Conservation (phyloP, 2,888 invertebrate genomes). For the Horisme vitalbata region DNA sequence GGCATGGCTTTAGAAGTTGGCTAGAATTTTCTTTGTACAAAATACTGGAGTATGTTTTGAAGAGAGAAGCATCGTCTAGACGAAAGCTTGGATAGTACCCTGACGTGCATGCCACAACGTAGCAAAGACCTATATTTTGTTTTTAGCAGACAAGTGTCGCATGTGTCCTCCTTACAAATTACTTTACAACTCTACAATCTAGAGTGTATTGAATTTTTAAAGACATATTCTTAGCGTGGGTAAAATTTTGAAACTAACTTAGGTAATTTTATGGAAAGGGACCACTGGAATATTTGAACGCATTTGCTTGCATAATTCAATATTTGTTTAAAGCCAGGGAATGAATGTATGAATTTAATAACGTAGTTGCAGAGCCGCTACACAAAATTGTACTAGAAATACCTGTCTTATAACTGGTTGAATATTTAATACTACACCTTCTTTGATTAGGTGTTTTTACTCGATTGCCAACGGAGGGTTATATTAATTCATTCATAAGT, state of each 20-base stretch:
- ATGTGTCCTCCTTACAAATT: too few species aligned
- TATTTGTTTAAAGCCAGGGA: not conserved
- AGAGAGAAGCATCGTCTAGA: conserved; percentile 45
- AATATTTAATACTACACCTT: too few species aligned
- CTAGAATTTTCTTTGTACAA: conserved; percentile 35
- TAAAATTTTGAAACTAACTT: conserved; percentile 19
- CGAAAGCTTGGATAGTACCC: conserved; percentile 36
- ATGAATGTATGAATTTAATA: not conserved
- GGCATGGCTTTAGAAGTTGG: conserved; percentile 33
- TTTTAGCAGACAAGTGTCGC: conserved; percentile 25
- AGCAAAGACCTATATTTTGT: conserved; percentile 33
- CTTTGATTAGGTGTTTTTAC: too few species aligned
- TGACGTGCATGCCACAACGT: conserved; percentile 31
- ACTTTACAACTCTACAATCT: too few species aligned
- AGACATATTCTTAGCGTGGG: too few species aligned
- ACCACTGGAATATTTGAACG: too few species aligned
- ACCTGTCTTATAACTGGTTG: too few species aligned
- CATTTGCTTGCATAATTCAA: not conserved
- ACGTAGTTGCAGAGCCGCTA: conserved; percentile 2
- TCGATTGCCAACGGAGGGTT: too few species aligned
- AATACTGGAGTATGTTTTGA: conserved; percentile 41
- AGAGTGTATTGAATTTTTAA: too few species aligned
- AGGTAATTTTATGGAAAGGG: conserved; percentile 4
- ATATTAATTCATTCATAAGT: too few species aligned
- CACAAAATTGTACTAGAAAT: not conserved